Percentiles rank a stretch among this genome's conserved stretches.
Evolutionary conservation across 1,140 invertebrate species (phyloP).

Genomic region (Euura lappo): DNA sequence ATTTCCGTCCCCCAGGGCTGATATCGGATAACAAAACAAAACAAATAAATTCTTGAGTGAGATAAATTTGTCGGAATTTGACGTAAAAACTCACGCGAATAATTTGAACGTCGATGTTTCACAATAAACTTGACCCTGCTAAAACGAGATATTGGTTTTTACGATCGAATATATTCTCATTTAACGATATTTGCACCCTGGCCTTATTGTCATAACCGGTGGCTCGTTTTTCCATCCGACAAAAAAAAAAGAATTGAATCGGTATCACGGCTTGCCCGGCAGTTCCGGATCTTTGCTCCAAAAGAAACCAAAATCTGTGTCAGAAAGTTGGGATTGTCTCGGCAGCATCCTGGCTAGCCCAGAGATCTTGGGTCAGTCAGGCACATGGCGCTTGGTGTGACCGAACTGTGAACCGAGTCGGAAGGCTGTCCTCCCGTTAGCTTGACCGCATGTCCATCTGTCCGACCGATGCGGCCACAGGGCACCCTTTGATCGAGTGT

Average conservation of each 20-base stretch:
- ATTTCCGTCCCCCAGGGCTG: background rate
- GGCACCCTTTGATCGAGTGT: slow-evolving; percentile 11
- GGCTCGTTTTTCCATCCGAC: no score
- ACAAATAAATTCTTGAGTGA: slow-evolving; percentile 25
- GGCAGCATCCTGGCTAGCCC: no score
- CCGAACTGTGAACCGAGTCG: background rate
- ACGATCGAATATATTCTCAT: background rate
- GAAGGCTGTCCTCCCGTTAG: slow-evolving; percentile 30
- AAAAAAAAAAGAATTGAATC: no score
- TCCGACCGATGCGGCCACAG: slow-evolving; percentile 13
- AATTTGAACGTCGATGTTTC: slow-evolving; percentile 19
- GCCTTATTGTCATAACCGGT: no score
- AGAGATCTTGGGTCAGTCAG: background rate
- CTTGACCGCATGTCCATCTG: slow-evolving; percentile 25
- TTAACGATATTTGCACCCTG: background rate
- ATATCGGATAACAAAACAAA: slow-evolving; percentile 12
- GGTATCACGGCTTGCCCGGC: no score
- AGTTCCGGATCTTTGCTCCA: no score
- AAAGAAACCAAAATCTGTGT: no score
- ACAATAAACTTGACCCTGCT: slow-evolving; percentile 15
- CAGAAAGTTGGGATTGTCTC: no score
- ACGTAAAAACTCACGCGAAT: slow-evolving; percentile 8
- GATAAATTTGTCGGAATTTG: slow-evolving; percentile 23
- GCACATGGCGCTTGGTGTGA: background rate
- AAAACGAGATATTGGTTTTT: background rate